Base-by-base conservation (phyloP, 2,888 invertebrate species). In the Melikaiella ostensackeni region DNA sequence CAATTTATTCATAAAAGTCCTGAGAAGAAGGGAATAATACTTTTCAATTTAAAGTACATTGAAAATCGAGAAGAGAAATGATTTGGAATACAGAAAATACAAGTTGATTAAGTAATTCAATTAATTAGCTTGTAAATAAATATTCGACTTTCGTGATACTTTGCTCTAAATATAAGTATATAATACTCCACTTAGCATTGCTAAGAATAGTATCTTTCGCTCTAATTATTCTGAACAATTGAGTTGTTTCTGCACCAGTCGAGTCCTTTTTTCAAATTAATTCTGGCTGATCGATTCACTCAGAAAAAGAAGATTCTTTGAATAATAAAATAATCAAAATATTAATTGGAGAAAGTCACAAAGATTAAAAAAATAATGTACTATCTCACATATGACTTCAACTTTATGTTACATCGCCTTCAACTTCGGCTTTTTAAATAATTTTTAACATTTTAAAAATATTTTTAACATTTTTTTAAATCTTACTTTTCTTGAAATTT, bases 171-270 rank as follows among this genome's bases (percentile, higher is more conserved):
- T 30, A 64, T 38, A 50, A 66, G 63, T 74, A 76, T 64, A 75
- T 66, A 77, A 80, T 80, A 80, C 80, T 55, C 76, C 75, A 80
- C 74, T 76, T 77, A 30, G 66, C 66, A 46, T 64, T 61, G 24
- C 16, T 70, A 66, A 42, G 63, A 77, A 76, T 77, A 77, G 50
- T 57, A 50, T 64, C 77, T 73, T 75, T 80, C 77, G 80, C 80
- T 80, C 80, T 59, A 73, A 75, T 80, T 77, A 38, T 46, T 27
- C 27, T 66, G 66, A 66, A 66, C 66, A 66, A 66, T 66, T 66
- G 46, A 66, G 46, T 66, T 42, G 42, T 46, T 27, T 46, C 30
- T n/a, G 16, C 42, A 46, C 42, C 33, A 33, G 21, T 38, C n/a
- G 63, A 21, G 11, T 63, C 35, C 21, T 38, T 63, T n/a, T 63